Evolutionary conservation across 2,113 vertebrate species (phyloP), one percentile per base, ranked within the genome.

Genomic region (Donacobius atricapilla): DNA sequence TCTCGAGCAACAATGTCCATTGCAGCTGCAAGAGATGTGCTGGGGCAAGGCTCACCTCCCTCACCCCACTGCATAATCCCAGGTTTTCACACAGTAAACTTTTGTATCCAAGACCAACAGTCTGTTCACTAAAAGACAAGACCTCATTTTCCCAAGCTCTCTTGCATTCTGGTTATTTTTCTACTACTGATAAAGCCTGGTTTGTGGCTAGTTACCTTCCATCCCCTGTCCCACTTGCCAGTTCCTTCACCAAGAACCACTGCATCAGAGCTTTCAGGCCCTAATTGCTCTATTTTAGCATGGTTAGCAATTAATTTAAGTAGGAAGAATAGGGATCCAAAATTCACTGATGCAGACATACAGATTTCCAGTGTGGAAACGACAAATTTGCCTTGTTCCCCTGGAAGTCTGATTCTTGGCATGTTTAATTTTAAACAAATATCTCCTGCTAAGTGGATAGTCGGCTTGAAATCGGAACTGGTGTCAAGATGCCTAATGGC

Each of bases 361-460:
- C 65, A 93, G 73, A 73, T 93, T 89, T 93, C 80, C 93, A 91
- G 28, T n/a, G 53, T 91, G 75, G 66, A 95, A 94, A 94, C 84
- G 97, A 89, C 9, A 31, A 78, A 79, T 13, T 78, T 1, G 7
- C 73, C 86, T 92, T 92, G 72, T 90, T 92, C 58, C 48, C 69
- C 94, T 80, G 81, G 80, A 90, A 95, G 83, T 94, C 79, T 20
- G 6, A 51, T 82, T 92, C 90, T 85, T 90, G 88, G 88, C 48
- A 85, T 70, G 77, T 94, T 95, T 96, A 89, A 96, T 96, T 97
- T 96, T 96, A 96, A 98, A 95, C 8, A 57, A 95, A 91, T 96
- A 89, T 91, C 75, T 93, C 89, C 88, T 68, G 61, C n/a, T 91
- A 93, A 88, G 87, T 79, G 82, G 82, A 80, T 80, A 93, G 79